phyloP scores from a whole-genome alignment of 2,888 invertebrate genomes.

The Nyleta sp. region DNA sequence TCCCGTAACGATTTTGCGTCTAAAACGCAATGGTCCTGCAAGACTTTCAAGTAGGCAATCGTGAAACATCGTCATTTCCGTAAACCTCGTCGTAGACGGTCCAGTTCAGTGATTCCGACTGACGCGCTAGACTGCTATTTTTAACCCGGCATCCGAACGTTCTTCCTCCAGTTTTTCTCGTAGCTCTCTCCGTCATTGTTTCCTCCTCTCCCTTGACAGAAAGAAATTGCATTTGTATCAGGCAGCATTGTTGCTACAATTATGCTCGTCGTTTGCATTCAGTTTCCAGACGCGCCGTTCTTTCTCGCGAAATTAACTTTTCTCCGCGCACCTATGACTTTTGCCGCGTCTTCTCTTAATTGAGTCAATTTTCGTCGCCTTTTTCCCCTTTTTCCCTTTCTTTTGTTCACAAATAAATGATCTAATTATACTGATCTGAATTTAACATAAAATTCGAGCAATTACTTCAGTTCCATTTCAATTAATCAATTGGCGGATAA shows the following conservation, averaged over 20 bases:
- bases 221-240: slow-evolving; percentile 30
- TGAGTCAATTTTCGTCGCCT: background rate
- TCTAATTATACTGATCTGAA: slow-evolving; percentile 2
- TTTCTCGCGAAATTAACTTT: slow-evolving; percentile 19
- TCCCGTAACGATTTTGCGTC: too few relatives aligned
- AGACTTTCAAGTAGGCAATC: slow-evolving; percentile 40
- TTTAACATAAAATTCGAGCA: slow-evolving; percentile 9
- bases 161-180: slow-evolving; percentile 48
- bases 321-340: slow-evolving; percentile 13
- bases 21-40: too few relatives aligned
- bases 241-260: slow-evolving; percentile 22
- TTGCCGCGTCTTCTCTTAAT: background rate
- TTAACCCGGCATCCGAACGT: slow-evolving; percentile 48
- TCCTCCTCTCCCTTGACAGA: slow-evolving; percentile 6
- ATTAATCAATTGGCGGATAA: slow-evolving; percentile 12
- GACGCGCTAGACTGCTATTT: slow-evolving; percentile 42
- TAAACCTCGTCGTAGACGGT: slow-evolving; percentile 42
- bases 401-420: background rate
- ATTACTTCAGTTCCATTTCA: slow-evolving; percentile 11
- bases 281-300: too few relatives aligned
- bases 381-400: background rate
- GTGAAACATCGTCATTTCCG: slow-evolving; percentile 48
- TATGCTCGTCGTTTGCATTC: slow-evolving; percentile 15
- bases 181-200: slow-evolving; percentile 30
- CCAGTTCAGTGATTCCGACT: slow-evolving; percentile 45